Conservation (phyloP, 2,113 vertebrate species). For the Calyptommatus sinebrachiatus region DNA sequence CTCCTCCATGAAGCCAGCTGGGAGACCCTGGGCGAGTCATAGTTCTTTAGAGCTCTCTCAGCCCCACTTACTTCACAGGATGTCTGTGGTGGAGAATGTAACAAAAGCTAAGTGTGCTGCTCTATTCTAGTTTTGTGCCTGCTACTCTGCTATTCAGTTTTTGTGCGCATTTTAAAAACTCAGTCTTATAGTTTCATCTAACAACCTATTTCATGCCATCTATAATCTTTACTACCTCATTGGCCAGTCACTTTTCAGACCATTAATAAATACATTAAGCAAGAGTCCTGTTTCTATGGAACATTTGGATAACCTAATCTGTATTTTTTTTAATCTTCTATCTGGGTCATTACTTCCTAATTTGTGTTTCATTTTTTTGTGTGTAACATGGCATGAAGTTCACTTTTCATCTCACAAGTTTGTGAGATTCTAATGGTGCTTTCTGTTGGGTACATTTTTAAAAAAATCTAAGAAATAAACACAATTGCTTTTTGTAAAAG, state of each 20-base stretch:
- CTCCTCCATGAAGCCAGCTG: too few relatives aligned
- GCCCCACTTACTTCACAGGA: too few relatives aligned
- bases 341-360: constrained; percentile 26
- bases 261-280: constrained; percentile 37
- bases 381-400: neutral
- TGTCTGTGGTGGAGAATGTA: too few relatives aligned
- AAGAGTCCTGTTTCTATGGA: constrained; percentile 23
- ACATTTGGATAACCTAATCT: constrained; percentile 18
- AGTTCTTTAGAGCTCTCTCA: too few relatives aligned
- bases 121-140: neutral
- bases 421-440: neutral
- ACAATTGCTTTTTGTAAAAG: neutral
- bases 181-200: constrained; percentile 11
- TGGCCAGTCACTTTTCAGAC: constrained; percentile 23
- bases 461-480: neutral
- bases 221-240: constrained; percentile 20
- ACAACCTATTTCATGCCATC: constrained; percentile 25
- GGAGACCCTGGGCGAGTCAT: too few relatives aligned
- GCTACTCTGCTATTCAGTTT: constrained; percentile 25
- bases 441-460: neutral
- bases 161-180: constrained; percentile 14
- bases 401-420: neutral
- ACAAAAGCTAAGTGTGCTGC: too few relatives aligned
- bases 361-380: constrained; percentile 21
- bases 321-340: constrained; percentile 15